Conservation (phyloP, 92 coral and sea anemone species). For the Siderastrea siderea region DNA sequence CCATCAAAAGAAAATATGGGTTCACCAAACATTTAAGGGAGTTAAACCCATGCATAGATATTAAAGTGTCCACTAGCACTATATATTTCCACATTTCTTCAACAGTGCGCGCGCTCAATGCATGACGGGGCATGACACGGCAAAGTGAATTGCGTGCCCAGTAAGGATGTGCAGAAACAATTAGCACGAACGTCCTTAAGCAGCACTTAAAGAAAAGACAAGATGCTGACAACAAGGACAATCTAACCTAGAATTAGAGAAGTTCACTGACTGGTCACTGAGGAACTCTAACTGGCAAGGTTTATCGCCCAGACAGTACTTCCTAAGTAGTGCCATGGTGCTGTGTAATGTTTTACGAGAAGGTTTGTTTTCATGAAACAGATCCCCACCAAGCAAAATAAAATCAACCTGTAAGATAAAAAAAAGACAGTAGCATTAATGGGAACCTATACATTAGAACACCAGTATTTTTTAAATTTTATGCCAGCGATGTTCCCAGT, state of each 20-base stretch:
- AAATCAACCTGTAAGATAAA: slow-evolving; percentile 86
- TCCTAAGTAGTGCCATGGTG: slow-evolving; percentile 89
- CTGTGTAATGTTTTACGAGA: slow-evolving; percentile 94
- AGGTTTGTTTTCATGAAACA: slow-evolving; percentile 99
- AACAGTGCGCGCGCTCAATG: too few species aligned
- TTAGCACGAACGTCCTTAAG: too few species aligned
- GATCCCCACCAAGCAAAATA: slow-evolving; percentile 96
- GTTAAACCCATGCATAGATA: too few species aligned
- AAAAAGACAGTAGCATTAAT: not conserved
- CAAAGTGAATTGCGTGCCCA: too few species aligned
- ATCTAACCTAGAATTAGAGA: slow-evolving; percentile 87
- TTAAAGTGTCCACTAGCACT: too few species aligned
- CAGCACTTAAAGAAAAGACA: not conserved
- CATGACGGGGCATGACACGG: too few species aligned
- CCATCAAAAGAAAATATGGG: too few species aligned
- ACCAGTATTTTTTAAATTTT: too few species aligned
- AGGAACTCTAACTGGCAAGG: slow-evolving; percentile 95
- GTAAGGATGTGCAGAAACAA: too few species aligned
- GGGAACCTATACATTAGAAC: not conserved
- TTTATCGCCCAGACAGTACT: slow-evolving; percentile 95
- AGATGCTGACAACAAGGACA: not conserved
- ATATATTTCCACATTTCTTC: too few species aligned
- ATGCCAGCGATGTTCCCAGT: too few species aligned
- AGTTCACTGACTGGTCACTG: slow-evolving; percentile 98
- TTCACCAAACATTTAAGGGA: too few species aligned